Evolutionary conservation across 2,888 invertebrate genomes (phyloP).

Genomic region (Carabus problematicus): DNA sequence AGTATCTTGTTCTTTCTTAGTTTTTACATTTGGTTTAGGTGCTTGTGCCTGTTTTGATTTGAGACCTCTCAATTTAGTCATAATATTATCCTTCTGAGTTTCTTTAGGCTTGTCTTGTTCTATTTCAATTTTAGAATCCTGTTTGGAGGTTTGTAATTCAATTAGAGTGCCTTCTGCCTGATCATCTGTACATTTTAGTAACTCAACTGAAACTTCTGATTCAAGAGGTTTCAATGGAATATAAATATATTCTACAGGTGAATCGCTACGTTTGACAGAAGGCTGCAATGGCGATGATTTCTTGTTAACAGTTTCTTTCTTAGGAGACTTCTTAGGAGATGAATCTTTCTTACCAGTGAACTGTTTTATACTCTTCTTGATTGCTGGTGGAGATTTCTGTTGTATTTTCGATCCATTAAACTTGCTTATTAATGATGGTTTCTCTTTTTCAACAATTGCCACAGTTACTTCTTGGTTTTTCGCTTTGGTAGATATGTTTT

Average conservation of each 20-base stretch:
- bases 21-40: neutral
- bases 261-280: constrained; percentile 11
- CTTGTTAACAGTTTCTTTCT: no score
- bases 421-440: neutral
- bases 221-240: constrained; percentile 19
- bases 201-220: constrained; percentile 1
- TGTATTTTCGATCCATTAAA: neutral
- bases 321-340: neutral
- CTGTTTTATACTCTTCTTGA: no score
- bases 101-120: constrained; percentile 24
- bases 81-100: constrained; percentile 27
- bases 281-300: no score
- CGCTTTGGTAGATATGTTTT: neutral
- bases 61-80: constrained; percentile 24
- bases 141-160: neutral
- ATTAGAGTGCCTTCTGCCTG: constrained; percentile 6
- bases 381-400: neutral
- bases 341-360: no score
- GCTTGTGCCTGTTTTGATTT: constrained; percentile 16
- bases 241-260: constrained; percentile 31
- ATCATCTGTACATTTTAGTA: neutral
- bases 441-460: neutral
- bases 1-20: neutral
- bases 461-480: neutral
- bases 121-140: neutral